Evolutionary conservation across 2,797 vertebrate genomes (phyloP).

Genomic region (Acipenser transmontanus): DNA sequence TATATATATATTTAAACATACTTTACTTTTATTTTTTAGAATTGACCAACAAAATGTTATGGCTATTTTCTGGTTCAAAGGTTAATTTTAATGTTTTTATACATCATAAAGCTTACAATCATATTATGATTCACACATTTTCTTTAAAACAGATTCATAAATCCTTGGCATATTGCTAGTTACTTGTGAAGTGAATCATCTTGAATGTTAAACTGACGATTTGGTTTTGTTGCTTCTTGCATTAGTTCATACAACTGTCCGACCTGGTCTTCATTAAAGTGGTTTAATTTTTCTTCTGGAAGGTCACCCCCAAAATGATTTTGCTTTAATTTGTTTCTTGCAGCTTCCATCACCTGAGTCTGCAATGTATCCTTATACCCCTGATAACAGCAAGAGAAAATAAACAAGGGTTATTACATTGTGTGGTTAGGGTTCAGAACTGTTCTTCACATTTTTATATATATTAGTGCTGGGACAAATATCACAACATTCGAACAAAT

Average conservation of each 20-base stretch:
- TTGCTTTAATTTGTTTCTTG: conserved; percentile 17
- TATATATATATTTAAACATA: too few relatives aligned
- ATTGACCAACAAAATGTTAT: too few relatives aligned
- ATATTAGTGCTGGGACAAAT: too few relatives aligned
- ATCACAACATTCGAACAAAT: too few relatives aligned
- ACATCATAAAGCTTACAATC: too few relatives aligned
- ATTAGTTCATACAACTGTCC: conserved; percentile 63
- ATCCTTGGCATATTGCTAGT: too few relatives aligned
- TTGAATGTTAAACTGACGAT: conserved; percentile 35
- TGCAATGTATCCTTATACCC: background rate
- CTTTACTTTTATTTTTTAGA: too few relatives aligned
- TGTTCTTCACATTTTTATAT: background rate
- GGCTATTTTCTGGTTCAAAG: too few relatives aligned
- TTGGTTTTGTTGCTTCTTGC: conserved; percentile 57
- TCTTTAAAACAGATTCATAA: too few relatives aligned
- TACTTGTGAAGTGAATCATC: conserved; percentile 23
- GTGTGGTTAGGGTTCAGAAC: background rate
- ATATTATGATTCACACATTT: too few relatives aligned
- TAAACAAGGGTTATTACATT: conserved; percentile 7
- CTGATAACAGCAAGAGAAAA: background rate
- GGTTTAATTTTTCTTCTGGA: conserved; percentile 54
- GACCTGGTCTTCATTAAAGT: conserved; percentile 60
- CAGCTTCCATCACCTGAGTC: background rate
- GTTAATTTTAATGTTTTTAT: too few relatives aligned
- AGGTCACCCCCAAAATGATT: conserved; percentile 46